phyloP scores from a whole-genome alignment of 2,888 invertebrate genomes.

The Sclerodermus sp. region DNA sequence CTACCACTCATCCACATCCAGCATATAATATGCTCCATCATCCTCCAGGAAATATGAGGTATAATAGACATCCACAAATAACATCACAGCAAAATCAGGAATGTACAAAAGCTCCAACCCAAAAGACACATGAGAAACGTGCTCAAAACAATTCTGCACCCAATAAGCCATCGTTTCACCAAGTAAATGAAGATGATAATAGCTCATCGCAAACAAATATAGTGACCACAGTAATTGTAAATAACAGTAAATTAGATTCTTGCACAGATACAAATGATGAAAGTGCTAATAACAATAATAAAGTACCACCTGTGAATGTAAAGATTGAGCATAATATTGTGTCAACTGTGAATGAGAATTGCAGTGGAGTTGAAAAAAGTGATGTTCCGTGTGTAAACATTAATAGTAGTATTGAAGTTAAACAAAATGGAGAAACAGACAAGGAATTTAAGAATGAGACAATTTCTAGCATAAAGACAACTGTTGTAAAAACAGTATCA shows the following conservation, averaged over 20 bases:
- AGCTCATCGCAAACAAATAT: constrained; percentile 39
- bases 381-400: constrained; percentile 40
- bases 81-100: constrained; percentile 53
- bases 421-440: constrained; percentile 39
- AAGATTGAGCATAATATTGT: constrained; percentile 42
- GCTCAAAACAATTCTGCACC: constrained; percentile 31
- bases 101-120: constrained; percentile 20
- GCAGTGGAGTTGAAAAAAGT: constrained; percentile 34
- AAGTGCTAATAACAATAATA: constrained; percentile 26
- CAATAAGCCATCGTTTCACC: constrained; percentile 32
- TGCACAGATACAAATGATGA: constrained; percentile 25
- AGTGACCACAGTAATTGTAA: constrained; percentile 40
- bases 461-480: constrained; percentile 28
- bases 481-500: constrained; percentile 28
- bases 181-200: constrained; percentile 31
- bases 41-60: constrained; percentile 59
- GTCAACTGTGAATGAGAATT: constrained; percentile 37
- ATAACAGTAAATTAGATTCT: constrained; percentile 40
- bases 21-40: constrained; percentile 51
- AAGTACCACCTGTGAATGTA: constrained; percentile 32
- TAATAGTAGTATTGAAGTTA: constrained; percentile 43
- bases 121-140: constrained; percentile 36
- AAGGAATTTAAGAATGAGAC: constrained; percentile 35
- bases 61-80: constrained; percentile 34
- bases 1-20: constrained; percentile 33